These are phyloP conservation scores for Tenualosa thibaudeaui DNA, from an alignment of 2,797 vertebrate genomes.

Conservation along the genomic window DNA sequence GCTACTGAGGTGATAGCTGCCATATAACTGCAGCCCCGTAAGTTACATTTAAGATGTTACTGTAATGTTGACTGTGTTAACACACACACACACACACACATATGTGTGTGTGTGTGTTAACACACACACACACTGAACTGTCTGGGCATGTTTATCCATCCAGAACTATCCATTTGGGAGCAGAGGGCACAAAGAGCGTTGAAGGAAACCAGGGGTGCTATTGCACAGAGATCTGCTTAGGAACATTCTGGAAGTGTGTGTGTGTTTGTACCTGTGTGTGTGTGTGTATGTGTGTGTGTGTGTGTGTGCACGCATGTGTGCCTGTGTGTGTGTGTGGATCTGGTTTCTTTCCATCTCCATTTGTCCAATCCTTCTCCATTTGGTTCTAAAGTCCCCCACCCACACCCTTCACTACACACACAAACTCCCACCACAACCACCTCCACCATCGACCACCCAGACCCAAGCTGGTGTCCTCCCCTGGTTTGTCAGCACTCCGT, in stretches of 20 bases:
- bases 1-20: neutral
- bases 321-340: neutral
- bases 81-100: neutral
- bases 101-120: neutral
- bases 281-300: constrained; percentile 13
- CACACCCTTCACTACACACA: neutral
- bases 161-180: neutral
- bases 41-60: neutral
- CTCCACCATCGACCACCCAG: neutral
- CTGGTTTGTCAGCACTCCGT: constrained; percentile 35
- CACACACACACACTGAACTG: neutral
- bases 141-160: neutral
- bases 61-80: neutral
- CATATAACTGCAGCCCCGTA: neutral
- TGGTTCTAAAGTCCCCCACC: neutral
- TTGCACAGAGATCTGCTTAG: neutral
- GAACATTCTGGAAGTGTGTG: neutral
- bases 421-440: neutral
- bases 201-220: constrained; percentile 15
- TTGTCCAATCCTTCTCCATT: constrained; percentile 10
- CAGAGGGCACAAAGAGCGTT: neutral
- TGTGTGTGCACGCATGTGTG: constrained; percentile 5
- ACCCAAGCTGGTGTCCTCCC: neutral
- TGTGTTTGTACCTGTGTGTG: neutral
- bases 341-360: constrained; percentile 8